Conservation (phyloP, 2,888 invertebrate genomes). For the Brenthis daphne region DNA sequence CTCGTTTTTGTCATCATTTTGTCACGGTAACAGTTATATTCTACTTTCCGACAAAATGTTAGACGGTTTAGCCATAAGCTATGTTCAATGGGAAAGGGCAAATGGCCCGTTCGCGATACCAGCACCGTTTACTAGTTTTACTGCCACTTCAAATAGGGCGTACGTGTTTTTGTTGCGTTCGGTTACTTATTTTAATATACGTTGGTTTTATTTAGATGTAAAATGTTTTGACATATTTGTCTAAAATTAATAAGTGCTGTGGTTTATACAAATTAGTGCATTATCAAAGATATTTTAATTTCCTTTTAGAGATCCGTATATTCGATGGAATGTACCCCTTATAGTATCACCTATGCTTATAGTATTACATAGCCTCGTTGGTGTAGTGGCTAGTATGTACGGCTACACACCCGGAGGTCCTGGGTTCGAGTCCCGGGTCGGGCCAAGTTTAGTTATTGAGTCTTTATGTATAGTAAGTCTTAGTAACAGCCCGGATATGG, state of each 20-base stretch:
- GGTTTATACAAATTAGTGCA: no score
- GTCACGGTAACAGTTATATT: not conserved
- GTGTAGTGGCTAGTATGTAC: no score
- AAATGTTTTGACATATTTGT: not conserved
- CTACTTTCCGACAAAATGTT: not conserved
- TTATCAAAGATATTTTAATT: no score
- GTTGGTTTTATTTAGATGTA: not conserved
- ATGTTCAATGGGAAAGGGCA: constrained; percentile 12
- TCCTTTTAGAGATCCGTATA: no score
- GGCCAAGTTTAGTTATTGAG: no score
- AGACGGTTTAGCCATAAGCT: constrained; percentile 1
- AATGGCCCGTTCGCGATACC: constrained; percentile 19
- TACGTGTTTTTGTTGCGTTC: not conserved
- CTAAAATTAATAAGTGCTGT: not conserved
- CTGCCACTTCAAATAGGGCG: constrained; percentile 11
- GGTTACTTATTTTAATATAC: not conserved
- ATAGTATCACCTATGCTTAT: no score
- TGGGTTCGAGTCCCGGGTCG: no score
- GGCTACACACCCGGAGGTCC: no score
- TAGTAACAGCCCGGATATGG: no score
- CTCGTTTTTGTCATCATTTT: not conserved
- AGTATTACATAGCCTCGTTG: no score
- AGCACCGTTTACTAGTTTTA: constrained; percentile 18
- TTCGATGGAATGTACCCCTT: no score
- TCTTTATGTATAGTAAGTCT: no score